Conservation (phyloP, 2,113 vertebrate genomes). For the Rhipidura dahli region DNA sequence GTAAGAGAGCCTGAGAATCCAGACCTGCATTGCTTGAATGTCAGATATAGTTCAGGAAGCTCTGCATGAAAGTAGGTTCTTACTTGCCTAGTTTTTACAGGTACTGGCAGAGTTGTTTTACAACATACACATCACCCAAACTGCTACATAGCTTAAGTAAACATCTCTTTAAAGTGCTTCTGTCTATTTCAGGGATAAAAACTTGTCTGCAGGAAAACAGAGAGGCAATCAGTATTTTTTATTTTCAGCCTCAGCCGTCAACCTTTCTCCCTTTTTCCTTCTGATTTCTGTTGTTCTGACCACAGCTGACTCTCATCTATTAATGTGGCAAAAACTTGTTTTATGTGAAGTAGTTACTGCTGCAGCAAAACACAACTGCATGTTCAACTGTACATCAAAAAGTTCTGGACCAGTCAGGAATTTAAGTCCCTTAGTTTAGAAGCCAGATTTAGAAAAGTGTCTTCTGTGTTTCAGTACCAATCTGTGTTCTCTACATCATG, state of each 20-base stretch:
- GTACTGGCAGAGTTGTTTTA: not conserved
- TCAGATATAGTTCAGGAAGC: not conserved
- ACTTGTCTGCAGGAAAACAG: not conserved
- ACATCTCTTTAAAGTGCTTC: not conserved
- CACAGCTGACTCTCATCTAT: not conserved
- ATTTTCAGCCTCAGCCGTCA: not conserved
- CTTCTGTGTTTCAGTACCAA: not conserved
- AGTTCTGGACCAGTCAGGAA: not conserved
- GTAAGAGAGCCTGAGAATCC: not conserved
- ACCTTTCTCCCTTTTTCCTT: not conserved
- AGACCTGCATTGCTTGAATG: not conserved
- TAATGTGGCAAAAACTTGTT: not conserved
- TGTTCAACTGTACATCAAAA: not conserved
- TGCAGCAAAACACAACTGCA: not conserved
- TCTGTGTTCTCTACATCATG: not conserved
- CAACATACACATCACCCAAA: not conserved
- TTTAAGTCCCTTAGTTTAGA: not conserved
- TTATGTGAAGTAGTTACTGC: not conserved
- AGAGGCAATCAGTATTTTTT: not conserved
- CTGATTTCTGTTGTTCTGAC: not conserved
- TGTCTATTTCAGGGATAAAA: not conserved
- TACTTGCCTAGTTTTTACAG: not conserved
- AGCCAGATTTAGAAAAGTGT: not conserved
- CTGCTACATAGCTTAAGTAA: not conserved
- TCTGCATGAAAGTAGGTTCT: not conserved